Base-by-base conservation (phyloP, 2,888 invertebrate genomes). In the Spisula subtruncata region DNA sequence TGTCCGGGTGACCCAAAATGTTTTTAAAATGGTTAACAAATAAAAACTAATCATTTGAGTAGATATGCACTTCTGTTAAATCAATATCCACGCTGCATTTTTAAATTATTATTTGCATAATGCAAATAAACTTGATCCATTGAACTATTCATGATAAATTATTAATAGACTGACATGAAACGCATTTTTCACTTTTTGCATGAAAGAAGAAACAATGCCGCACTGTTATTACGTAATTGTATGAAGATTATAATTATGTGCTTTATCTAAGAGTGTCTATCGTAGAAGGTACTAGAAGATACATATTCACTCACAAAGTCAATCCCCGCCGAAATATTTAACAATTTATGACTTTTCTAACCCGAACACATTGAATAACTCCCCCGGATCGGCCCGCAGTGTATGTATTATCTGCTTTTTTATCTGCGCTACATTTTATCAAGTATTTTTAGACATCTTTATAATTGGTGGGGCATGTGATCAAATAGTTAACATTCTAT, bases 401-500 rank as follows among this genome's bases (percentile, higher is more conserved):
- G 41, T 41, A 5, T 41, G 41, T 41, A 41, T 41, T 41, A 41
- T 41, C n/a, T n/a, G n/a, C n/a, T n/a, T n/a, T n/a, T n/a, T n/a
- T n/a, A n/a, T n/a, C 71, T 29, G 1, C 29, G n/a, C 25, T 71
- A 29, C 41, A 29, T 71, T 71, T 71, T 71, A 71, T 71, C 71
- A 25, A 6, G 71, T 71, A 71, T 71, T 71, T 71, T 71, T 71
- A 71, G 71, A 25, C 25, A 14, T 25, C 6, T 4, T 6, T n/a
- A 25, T 71, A 71, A 71, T 71, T 71, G 71, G 29, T 29, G n/a
- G 10, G 25, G 25, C 71, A 71, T 71, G 71, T 10, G 2, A 32
- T 71, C 25, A 25, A 71, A 71, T 71, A 71, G 16, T 71, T 71
- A 8, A 71, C 71, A 71, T 71, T 71, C 71, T 41, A n/a, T n/a